Evolutionary conservation across 2,797 vertebrate species (phyloP).

Genomic region (Platalea minor): DNA sequence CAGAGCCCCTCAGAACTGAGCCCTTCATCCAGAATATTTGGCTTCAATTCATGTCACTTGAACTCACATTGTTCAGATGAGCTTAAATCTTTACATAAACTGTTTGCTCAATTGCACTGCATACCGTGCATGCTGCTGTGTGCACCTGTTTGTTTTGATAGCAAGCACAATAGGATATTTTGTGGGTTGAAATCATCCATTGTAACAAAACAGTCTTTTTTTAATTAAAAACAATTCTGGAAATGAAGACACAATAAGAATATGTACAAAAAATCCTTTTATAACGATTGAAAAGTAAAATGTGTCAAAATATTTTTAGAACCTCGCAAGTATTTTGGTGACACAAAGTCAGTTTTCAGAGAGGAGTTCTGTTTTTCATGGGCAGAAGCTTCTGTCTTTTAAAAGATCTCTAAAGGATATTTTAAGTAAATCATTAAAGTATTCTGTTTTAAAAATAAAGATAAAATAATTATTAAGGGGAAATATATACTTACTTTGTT

Average conservation of each 20-base stretch:
- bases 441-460: constrained; percentile 45
- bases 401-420: not conserved
- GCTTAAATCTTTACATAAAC: constrained; percentile 36
- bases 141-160: constrained; percentile 76
- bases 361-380: constrained; percentile 1
- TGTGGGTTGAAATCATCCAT: constrained; percentile 55
- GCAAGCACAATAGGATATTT: constrained; percentile 70
- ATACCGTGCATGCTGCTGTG: constrained; percentile 54
- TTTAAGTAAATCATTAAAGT: not conserved
- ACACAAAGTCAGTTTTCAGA: constrained; percentile 44
- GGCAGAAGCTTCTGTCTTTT: constrained; percentile 28
- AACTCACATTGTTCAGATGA: constrained; percentile 57
- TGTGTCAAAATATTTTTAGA: constrained; percentile 70
- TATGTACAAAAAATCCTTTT: not conserved
- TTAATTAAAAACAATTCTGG: constrained; percentile 68
- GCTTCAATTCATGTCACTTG: constrained; percentile 49
- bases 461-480: constrained; percentile 15
- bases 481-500: not conserved
- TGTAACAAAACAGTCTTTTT: constrained; percentile 63
- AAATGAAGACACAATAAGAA: constrained; percentile 52
- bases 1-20: constrained; percentile 1
- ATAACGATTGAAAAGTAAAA: constrained; percentile 20
- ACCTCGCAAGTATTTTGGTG: constrained; percentile 19
- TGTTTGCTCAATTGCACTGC: constrained; percentile 35
- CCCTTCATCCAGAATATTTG: constrained; percentile 34